These are phyloP conservation scores for Taenaris catops DNA, from an alignment of 2,888 invertebrate genomes.

Conservation along the genomic window DNA sequence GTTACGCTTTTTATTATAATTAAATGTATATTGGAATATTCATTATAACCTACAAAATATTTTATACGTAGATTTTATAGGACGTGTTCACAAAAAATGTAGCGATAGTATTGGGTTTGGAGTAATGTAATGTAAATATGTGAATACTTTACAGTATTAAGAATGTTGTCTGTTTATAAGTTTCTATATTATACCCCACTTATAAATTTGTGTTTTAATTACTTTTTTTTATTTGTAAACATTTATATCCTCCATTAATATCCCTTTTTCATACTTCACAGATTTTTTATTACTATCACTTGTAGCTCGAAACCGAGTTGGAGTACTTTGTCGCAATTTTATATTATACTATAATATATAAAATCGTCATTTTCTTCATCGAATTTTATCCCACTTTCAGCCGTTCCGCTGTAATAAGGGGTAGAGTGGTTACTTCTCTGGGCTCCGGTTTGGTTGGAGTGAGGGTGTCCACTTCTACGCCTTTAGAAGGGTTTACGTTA, in stretches of 20 bases:
- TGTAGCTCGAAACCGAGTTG: no score
- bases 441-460: conserved; percentile 97
- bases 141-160: neutral
- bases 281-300: neutral
- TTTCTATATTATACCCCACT: neutral
- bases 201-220: neutral
- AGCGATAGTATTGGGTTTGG: conserved; percentile 10
- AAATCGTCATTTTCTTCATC: neutral
- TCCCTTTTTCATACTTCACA: neutral
- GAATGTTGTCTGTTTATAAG: neutral
- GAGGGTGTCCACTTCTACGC: conserved; percentile 94
- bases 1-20: conserved; percentile 79
- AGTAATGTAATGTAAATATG: no score
- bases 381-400: conserved; percentile 73
- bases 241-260: neutral
- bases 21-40: conserved; percentile 27
- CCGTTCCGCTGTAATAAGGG: conserved; percentile 97
- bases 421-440: conserved; percentile 94
- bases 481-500: conserved; percentile 97
- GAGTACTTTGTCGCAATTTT: no score
- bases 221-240: neutral
- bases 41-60: conserved; percentile 30
- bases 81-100: conserved; percentile 9
- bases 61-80: conserved; percentile 27
- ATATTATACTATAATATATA: neutral